phyloP scores from a whole-genome alignment of 2,113 vertebrate species.

The Dromaius novaehollandiae region DNA sequence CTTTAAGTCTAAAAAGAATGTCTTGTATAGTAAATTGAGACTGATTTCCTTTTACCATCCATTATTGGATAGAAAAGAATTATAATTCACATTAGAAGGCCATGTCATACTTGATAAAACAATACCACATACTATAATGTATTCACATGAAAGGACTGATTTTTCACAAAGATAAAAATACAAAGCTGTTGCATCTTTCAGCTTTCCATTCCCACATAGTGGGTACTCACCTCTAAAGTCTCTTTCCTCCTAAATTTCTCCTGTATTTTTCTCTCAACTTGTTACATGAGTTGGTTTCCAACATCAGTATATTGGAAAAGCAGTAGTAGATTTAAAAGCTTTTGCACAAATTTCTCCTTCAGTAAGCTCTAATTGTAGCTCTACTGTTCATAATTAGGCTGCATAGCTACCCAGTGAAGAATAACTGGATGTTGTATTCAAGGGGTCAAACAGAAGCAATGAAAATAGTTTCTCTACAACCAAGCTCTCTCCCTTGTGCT shows the following conservation, averaged over 20 bases:
- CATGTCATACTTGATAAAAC: not conserved
- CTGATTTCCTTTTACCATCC: not conserved
- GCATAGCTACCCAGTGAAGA: not conserved
- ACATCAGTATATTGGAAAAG: not conserved
- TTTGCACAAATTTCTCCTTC: not conserved
- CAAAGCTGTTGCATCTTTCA: not conserved
- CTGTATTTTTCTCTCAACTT: not conserved
- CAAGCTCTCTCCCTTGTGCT: not conserved
- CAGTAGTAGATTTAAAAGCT: not conserved
- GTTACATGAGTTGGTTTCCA: not conserved
- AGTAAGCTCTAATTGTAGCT: not conserved
- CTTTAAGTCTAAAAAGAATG: not conserved
- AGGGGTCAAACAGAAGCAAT: not conserved
- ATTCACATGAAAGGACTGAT: not conserved
- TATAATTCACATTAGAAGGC: not conserved
- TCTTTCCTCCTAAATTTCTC: not conserved
- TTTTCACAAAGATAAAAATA: not conserved
- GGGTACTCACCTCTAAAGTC: not conserved
- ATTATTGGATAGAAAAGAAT: not conserved
- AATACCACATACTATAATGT: not conserved
- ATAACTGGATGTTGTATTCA: not conserved
- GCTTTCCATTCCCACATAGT: not conserved
- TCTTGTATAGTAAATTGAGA: not conserved
- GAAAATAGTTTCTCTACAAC: not conserved
- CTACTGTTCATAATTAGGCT: not conserved